phyloP scores from a whole-genome alignment of 2,113 vertebrate species.

The Dromas ardeola region DNA sequence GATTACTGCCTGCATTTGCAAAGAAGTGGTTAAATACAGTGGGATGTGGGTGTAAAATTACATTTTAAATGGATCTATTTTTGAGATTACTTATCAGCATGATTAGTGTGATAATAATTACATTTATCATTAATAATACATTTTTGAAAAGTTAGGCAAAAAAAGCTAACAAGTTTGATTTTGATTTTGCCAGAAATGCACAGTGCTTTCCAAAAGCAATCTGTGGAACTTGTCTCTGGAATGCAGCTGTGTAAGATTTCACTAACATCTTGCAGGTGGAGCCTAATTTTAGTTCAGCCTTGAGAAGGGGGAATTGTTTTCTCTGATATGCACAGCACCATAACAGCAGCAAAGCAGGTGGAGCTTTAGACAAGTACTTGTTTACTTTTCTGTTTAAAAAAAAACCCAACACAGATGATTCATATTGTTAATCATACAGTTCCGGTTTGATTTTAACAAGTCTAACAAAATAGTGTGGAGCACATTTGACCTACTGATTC shows the following conservation, averaged over 20 bases:
- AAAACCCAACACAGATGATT: slow-evolving; percentile 63
- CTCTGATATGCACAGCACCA: slow-evolving; percentile 45
- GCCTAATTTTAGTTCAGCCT: slow-evolving; percentile 83
- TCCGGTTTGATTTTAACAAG: slow-evolving; percentile 71
- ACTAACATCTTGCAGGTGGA: slow-evolving; percentile 85
- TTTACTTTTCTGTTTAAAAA: slow-evolving; percentile 69
- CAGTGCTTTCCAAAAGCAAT: slow-evolving; percentile 79
- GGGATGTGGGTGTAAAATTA: slow-evolving; percentile 70
- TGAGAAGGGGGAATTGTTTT: slow-evolving; percentile 79
- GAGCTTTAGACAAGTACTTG: slow-evolving; percentile 64
- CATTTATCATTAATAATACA: slow-evolving; percentile 82
- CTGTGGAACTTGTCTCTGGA: slow-evolving; percentile 80
- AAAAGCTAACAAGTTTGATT: slow-evolving; percentile 74
- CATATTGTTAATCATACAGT: slow-evolving; percentile 65
- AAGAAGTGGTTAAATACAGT: slow-evolving; percentile 76
- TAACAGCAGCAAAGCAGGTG: slow-evolving; percentile 74
- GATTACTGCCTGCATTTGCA: slow-evolving; percentile 63
- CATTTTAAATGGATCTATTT: slow-evolving; percentile 77
- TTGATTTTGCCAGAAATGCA: slow-evolving; percentile 66
- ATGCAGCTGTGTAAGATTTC: slow-evolving; percentile 81
- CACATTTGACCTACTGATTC: slow-evolving; percentile 71
- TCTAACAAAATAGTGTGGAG: slow-evolving; percentile 69
- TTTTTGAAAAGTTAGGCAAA: slow-evolving; percentile 73
- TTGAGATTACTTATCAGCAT: slow-evolving; percentile 78
- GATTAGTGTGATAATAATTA: slow-evolving; percentile 82